phyloP scores from a whole-genome alignment of 1,140 invertebrate species.

The Temnothorax curvispinosus region DNA sequence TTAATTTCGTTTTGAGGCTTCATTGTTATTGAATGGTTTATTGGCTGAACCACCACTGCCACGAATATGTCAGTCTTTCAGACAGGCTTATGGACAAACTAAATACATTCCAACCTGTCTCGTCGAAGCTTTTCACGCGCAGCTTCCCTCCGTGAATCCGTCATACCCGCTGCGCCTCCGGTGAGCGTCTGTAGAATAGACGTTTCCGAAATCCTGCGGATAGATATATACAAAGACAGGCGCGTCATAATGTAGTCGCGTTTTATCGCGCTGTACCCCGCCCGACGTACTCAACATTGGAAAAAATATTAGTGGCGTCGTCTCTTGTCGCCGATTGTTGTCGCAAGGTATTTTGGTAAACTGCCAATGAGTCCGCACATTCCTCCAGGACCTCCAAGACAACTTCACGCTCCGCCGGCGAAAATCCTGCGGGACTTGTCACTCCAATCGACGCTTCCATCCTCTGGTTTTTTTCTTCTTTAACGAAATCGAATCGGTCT shows the following conservation, averaged over 20 bases:
- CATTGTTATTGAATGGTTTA: background rate
- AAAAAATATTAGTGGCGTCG: conserved; percentile 35
- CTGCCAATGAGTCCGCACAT: conserved; percentile 78
- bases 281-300: conserved; percentile 42
- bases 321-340: conserved; percentile 63
- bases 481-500: background rate
- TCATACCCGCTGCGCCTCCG: conserved; percentile 11
- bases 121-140: conserved; percentile 74
- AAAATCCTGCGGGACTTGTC: conserved; percentile 29
- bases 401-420: conserved; percentile 47
- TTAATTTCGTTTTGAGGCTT: background rate
- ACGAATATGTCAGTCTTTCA: background rate
- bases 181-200: conserved; percentile 34
- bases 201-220: conserved; percentile 41
- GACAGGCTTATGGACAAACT: background rate
- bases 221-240: background rate
- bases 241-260: background rate
- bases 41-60: background rate
- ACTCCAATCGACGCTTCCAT: conserved; percentile 47
- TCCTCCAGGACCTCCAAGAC: conserved; percentile 78
- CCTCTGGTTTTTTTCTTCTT: background rate
- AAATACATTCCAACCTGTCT: conserved; percentile 73
- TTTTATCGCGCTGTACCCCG: background rate
- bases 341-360: conserved; percentile 80
- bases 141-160: conserved; percentile 65